Base-by-base conservation (phyloP, 2,113 vertebrate genomes). In the Hucho hucho region DNA sequence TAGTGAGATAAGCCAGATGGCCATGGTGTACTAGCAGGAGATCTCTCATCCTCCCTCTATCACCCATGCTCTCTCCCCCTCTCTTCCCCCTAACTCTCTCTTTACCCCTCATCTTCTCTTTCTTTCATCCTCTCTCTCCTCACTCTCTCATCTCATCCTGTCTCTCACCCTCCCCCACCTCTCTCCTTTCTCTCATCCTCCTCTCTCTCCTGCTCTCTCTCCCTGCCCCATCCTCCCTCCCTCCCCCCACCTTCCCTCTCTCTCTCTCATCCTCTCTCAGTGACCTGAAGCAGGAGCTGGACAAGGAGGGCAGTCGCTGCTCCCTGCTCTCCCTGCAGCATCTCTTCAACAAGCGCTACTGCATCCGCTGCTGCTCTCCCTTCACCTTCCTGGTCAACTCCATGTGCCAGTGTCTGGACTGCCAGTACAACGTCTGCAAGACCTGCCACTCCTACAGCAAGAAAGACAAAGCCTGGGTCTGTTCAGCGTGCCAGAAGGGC, bases 371-470 rank as follows among this genome's bases (percentile, higher is more conserved):
- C 88, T 98, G 97, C 75, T 88, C 94, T 0, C 94, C 96, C 24
- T 99, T 99, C 93, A 94, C 94, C 1, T 97, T 97, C 80, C 93
- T 99, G 9, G 91, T 99, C 89, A 98, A 97, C 89, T 93, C 94
- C 83, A 95, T 93, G 82, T 91, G 94, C 4, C 92, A 80, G 74
- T 99, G 98, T 32, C 84, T 81, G 1, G 96, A 96, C 83, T 99
- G 97, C 88, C 89, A 86, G 73, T 98, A 95, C 91, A 96, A 96
- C 74, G 91, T 98, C 83, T 99, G 98, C 92, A 96, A 95, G 88
- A 89, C 87, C 91, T 99, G 98, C 89, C 90, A 96, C 77, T 87
- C 93, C 75, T 98, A 94, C 88, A 92, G 89, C 86, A 95, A 95
- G 88, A 92, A 69, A 16, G 95, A 96, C 80, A 95, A 94, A 77